Conservation (phyloP, 2,113 vertebrate species). For the Cheirogaleus medius region DNA sequence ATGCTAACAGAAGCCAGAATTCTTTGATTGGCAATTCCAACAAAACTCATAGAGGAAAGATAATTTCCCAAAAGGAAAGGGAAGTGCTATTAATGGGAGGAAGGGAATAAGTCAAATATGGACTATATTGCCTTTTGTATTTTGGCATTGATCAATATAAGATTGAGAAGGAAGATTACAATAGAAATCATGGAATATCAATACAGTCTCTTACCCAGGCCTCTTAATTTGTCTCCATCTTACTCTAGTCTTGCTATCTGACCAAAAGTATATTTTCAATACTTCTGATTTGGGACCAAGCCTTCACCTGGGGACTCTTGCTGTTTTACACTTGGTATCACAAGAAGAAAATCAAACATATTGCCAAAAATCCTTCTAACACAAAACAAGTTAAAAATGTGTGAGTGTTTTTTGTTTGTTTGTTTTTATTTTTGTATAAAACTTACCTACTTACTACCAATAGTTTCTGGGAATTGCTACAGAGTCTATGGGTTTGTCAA, state of each 20-base stretch:
- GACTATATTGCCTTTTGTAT: not conserved
- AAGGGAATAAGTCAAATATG: not conserved
- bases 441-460: not conserved
- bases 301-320: not conserved
- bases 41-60: not conserved
- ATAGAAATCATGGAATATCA: not conserved
- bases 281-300: not conserved
- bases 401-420: not conserved
- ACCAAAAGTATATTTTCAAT: not conserved
- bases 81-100: not conserved
- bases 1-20: not conserved
- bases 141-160: not conserved
- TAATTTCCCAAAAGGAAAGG: not conserved
- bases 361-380: not conserved
- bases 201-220: rapidly evolving
- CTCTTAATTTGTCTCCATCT: not conserved
- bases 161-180: not conserved
- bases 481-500: not conserved
- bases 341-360: not conserved
- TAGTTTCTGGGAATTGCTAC: not conserved
- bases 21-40: not conserved
- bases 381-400: not conserved
- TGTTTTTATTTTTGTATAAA: not conserved
- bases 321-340: not conserved
- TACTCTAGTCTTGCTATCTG: not conserved